phyloP scores from a whole-genome alignment of 2,113 vertebrate genomes.

The Cacatua alba region DNA sequence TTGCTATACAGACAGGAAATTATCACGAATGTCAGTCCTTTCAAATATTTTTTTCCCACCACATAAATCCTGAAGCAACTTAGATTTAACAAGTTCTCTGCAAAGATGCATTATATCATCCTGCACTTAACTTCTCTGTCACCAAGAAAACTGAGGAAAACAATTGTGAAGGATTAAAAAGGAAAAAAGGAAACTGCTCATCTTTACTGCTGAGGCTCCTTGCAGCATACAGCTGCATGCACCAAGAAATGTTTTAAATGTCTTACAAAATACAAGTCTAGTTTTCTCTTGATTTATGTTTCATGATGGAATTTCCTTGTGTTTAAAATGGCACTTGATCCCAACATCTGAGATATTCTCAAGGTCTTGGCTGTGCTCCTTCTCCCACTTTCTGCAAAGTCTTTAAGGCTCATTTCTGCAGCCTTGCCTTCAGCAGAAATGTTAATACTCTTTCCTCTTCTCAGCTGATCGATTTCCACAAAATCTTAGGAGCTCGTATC shows the following conservation, averaged over 20 bases:
- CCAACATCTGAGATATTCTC: neutral
- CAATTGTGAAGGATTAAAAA: neutral
- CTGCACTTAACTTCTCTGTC: neutral
- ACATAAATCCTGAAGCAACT: neutral
- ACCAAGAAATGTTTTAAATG: neutral
- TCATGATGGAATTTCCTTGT: neutral
- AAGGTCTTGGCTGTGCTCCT: neutral
- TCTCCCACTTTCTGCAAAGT: neutral
- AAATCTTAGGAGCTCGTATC: neutral
- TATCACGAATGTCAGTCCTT: constrained; percentile 2
- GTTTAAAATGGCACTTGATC: rapidly evolving
- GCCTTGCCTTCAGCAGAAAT: neutral
- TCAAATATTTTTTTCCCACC: neutral
- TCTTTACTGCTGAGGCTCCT: neutral
- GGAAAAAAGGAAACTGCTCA: neutral
- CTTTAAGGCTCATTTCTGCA: neutral
- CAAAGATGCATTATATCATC: neutral
- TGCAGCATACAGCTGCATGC: neutral
- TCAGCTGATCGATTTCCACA: neutral
- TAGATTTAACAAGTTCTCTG: neutral
- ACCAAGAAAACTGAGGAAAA: neutral
- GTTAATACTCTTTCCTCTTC: neutral
- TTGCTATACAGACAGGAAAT: neutral
- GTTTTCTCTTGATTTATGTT: neutral
- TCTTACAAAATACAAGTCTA: neutral